Base-by-base conservation (phyloP, 1,140 invertebrate species). In the Drosophila tani region DNA sequence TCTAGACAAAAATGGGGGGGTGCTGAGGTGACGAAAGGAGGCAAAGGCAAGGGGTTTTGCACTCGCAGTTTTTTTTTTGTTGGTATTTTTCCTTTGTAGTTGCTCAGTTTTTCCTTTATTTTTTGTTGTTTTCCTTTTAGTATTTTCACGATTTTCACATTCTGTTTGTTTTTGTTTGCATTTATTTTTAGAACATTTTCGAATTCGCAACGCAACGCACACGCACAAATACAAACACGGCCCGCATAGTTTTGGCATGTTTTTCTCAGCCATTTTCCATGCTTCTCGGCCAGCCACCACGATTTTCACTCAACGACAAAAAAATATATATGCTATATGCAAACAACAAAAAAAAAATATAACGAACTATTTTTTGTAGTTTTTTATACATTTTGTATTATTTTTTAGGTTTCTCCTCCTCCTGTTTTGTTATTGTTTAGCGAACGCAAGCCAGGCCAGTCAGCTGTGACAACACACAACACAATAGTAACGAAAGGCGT, bases 181-280 rank as follows among this genome's bases (percentile, higher is more conserved):
- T 78, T 81, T 88, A 88, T 88, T 88, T 88, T 78, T 88, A 88
- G 84, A 88, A 78, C 69, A 88, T 87, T 88, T 88, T 88, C 74
- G 75, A 70, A 88, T 88, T 88, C 81, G 84, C 85, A 88, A 56
- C 53, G 0, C 53, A 55, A 87, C 84, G 85, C 84, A 73, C 63
- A 79, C 60, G 73, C 69, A 65, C 45, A 74, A 21, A 63, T 50
- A 58, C 51, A 50, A 50, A 32, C 38, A 40, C 51, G 66, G 74
- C 69, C 60, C 82, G 79, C 75, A 87, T 88, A 87, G 84, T 80
- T 87, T 82, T 77, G 67, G 73, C 65, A 67, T 67, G 51, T 59
- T 63, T 55, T 56, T 56, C 35, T 46, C 69, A 79, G 79, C 67
- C 67, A 55, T 76, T 79, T 75, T 65, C 68, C 81, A 62, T 53